Evolutionary conservation across 2,888 invertebrate genomes (phyloP).

Genomic region (Sthenelais limicola): DNA sequence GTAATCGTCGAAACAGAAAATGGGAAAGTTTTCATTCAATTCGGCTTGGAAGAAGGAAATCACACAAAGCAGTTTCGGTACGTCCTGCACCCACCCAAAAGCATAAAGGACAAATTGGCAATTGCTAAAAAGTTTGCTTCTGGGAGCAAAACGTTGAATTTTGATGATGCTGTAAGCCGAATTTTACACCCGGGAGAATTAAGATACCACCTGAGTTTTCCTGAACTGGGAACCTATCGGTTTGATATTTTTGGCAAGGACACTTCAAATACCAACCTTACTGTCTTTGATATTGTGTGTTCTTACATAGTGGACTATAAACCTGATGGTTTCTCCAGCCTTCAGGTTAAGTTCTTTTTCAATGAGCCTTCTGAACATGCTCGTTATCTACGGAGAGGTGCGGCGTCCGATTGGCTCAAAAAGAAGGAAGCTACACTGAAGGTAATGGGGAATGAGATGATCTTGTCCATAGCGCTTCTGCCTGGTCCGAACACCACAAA

Average conservation of each 20-base stretch:
- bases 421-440: constrained; percentile 11
- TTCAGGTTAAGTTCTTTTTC: constrained; percentile 17
- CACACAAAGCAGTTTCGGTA: neutral
- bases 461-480: constrained; percentile 9
- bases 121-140: neutral
- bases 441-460: constrained; percentile 7
- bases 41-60: constrained; percentile 42
- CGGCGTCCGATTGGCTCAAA: constrained; percentile 22
- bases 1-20: constrained; percentile 58
- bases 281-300: constrained; percentile 30
- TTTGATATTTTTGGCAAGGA: constrained; percentile 33
- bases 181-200: constrained; percentile 9
- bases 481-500: constrained; percentile 3
- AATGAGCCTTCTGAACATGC: constrained; percentile 12
- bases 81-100: constrained; percentile 11
- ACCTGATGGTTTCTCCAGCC: neutral
- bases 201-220: constrained; percentile 11
- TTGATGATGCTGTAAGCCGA: neutral
- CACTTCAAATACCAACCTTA: neutral
- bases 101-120: neutral
- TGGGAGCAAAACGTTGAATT: neutral
- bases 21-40: constrained; percentile 60
- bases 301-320: constrained; percentile 25
- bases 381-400: constrained; percentile 15
- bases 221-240: neutral